A percentile compares a stretch with the other conserved stretches of the same genome.
These are phyloP conservation scores for Cheirogaleus major DNA, from an alignment of 2,797 vertebrate genomes.

Conservation along the genomic window DNA sequence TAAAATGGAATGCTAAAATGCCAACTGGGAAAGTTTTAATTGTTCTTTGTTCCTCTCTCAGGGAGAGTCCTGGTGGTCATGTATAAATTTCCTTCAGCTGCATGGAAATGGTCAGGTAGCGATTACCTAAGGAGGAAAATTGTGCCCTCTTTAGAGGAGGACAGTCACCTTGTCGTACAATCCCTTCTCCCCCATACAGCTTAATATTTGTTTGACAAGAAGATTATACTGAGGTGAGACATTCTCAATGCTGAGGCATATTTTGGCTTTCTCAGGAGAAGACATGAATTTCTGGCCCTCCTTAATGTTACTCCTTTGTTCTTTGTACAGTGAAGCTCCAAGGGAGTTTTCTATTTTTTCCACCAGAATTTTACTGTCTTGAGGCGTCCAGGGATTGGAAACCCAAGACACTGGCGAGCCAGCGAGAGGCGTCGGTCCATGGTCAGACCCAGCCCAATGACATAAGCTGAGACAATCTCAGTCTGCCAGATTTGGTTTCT, in stretches of 20 bases:
- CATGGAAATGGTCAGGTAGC: background rate
- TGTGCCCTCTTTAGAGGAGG: background rate
- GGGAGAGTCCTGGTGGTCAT: background rate
- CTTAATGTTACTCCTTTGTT: constrained; percentile 30
- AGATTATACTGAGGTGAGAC: background rate
- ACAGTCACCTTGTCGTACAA: background rate
- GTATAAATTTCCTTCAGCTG: background rate
- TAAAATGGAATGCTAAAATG: background rate
- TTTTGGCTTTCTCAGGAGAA: constrained; percentile 14
- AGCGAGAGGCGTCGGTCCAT: background rate
- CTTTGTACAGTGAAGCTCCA: constrained; percentile 31
- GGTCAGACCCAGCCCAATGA: constrained; percentile 64
- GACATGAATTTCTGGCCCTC: background rate
- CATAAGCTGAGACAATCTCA: constrained; percentile 50
- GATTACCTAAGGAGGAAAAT: background rate
- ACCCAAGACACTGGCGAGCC: constrained; percentile 32
- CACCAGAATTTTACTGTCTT: background rate
- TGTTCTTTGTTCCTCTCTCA: background rate
- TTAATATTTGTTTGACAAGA: background rate
- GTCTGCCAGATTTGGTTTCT: constrained; percentile 2
- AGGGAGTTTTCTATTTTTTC: background rate
- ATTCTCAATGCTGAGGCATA: background rate
- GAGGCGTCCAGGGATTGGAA: background rate
- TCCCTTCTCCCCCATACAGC: background rate
- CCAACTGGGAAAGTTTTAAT: background rate